A percentile compares a stretch with the other conserved stretches of the same genome.
phyloP scores from a whole-genome alignment of 1,140 invertebrate species.

The Physella acuta region DNA sequence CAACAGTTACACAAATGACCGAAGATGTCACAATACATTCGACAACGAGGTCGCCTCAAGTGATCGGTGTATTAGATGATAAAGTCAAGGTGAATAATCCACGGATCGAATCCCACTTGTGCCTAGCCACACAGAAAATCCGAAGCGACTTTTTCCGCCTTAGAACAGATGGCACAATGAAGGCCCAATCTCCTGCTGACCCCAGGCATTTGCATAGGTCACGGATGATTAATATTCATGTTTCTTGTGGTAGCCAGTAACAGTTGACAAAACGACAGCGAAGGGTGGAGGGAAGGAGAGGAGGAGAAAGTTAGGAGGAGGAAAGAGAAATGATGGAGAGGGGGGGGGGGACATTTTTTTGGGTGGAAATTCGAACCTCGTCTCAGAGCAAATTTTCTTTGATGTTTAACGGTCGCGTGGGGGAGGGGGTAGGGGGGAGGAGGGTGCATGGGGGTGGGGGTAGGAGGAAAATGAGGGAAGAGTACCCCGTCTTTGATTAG shows the following conservation, averaged over 20 bases:
- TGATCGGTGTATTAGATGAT: too few relatives aligned
- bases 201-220: conserved; percentile 26
- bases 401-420: neutral
- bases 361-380: too few relatives aligned
- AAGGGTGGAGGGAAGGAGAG: neutral
- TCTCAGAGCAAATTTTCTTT: neutral
- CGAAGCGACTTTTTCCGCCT: neutral
- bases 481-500: too few relatives aligned
- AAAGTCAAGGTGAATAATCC: too few relatives aligned
- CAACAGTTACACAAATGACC: too few relatives aligned
- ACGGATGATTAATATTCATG: conserved; percentile 30
- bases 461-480: too few relatives aligned
- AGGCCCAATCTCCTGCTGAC: neutral
- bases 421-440: neutral
- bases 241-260: conserved; percentile 13
- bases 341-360: too few relatives aligned
- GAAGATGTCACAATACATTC: too few relatives aligned
- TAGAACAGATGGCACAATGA: conserved; percentile 15
- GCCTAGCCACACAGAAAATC: neutral
- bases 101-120: too few relatives aligned
- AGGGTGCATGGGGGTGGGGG: too few relatives aligned
- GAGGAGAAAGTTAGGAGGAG: neutral
- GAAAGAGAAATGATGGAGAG: neutral
- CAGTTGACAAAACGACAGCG: neutral
- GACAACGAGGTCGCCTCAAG: too few relatives aligned